A percentile compares a stretch with the other conserved stretches of the same genome.
Evolutionary conservation across 92 coral and sea anemone genomes (phyloP).

Genomic region (Porites cylindrica): DNA sequence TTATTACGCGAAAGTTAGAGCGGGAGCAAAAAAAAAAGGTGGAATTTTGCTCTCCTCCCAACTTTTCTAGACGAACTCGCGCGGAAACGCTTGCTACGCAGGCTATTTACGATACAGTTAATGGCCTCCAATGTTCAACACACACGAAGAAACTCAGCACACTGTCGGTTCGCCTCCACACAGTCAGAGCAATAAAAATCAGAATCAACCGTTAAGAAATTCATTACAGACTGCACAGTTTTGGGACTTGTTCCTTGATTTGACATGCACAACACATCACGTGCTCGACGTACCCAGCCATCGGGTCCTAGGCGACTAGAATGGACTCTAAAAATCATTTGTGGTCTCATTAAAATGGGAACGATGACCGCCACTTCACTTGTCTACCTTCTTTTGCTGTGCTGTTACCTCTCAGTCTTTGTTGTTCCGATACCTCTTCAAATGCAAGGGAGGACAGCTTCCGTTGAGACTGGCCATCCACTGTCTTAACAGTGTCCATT

Average conservation of each 20-base stretch:
- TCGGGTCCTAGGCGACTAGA: constrained; percentile 64
- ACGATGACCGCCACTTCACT: constrained; percentile 15
- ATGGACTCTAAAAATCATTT: constrained; percentile 61
- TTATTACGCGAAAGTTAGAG: too few species aligned
- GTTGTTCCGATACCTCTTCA: constrained; percentile 16
- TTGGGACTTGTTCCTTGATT: constrained; percentile 52
- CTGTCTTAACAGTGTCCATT: background rate
- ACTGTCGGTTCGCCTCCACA: constrained; percentile 41
- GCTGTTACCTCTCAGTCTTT: constrained; percentile 6
- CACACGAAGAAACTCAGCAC: background rate
- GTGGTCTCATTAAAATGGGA: constrained; percentile 52
- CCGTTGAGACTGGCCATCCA: constrained; percentile 38
- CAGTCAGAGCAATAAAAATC: too few species aligned
- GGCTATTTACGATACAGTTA: too few species aligned
- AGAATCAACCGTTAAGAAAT: background rate
- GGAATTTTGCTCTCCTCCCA: too few species aligned
- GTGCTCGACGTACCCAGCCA: constrained; percentile 51
- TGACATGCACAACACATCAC: constrained; percentile 49
- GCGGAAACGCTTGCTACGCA: too few species aligned
- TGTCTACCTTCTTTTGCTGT: constrained; percentile 25
- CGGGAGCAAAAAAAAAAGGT: too few species aligned
- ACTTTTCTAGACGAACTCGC: too few species aligned
- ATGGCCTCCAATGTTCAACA: too few species aligned
- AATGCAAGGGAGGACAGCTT: constrained; percentile 15
- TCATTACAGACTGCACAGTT: constrained; percentile 48